These are phyloP conservation scores for Suncus etruscus DNA, from an alignment of 2,113 vertebrate species.

Conservation along the genomic window DNA sequence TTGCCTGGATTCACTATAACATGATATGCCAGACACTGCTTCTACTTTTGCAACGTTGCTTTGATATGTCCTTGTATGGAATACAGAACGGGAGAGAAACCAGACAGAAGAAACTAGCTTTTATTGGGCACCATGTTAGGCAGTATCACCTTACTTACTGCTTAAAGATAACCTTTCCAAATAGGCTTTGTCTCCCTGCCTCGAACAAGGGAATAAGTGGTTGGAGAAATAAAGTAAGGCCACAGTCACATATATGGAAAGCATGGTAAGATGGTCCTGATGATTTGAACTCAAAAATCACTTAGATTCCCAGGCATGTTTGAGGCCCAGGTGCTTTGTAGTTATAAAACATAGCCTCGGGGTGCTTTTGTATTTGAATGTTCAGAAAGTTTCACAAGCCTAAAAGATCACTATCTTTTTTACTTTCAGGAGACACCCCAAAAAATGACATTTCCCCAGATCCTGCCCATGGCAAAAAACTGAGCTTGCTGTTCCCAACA, in stretches of 20 bases:
- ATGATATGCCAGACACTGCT: not conserved
- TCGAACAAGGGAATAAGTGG: not conserved
- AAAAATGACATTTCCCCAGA: slow-evolving; percentile 21
- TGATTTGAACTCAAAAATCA: not conserved
- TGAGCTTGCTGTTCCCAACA: slow-evolving; percentile 3
- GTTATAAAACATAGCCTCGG: not conserved
- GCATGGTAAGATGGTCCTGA: rapidly evolving
- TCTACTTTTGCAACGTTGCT: not conserved
- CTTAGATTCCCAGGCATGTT: not conserved
- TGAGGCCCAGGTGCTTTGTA: not conserved
- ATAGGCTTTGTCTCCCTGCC: not conserved
- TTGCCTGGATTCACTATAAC: not conserved
- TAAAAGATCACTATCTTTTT: slow-evolving; percentile 38
- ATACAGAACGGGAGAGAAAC: not conserved
- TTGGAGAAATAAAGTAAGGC: not conserved
- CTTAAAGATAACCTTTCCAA: not conserved
- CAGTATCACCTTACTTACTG: not conserved
- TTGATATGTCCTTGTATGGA: not conserved
- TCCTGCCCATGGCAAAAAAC: slow-evolving; percentile 51
- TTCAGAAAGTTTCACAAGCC: slow-evolving; percentile 33
- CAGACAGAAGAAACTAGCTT: not conserved
- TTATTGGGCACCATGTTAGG: not conserved
- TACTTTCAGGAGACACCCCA: slow-evolving; percentile 50
- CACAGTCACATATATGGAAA: not conserved
- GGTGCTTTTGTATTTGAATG: not conserved